Percentiles rank a stretch among this genome's conserved stretches.
Conservation (phyloP, 1,140 invertebrate species). For the Drosophila aff. region DNA sequence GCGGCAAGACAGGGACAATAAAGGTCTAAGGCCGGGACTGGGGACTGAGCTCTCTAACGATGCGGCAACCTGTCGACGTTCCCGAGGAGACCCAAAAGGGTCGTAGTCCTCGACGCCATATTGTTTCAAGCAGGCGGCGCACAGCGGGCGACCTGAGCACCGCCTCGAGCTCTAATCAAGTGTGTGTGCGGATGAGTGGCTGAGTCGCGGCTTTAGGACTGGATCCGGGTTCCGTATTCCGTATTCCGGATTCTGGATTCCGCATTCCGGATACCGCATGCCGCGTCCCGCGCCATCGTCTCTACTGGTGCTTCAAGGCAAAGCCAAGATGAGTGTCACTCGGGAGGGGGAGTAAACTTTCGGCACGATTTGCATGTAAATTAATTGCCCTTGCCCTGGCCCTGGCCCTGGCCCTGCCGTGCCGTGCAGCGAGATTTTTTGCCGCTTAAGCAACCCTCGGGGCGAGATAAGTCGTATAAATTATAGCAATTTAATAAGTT, state of each 20-base stretch:
- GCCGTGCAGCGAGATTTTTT: constrained; percentile 61
- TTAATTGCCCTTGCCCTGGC: constrained; percentile 79
- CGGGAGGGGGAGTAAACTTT: constrained; percentile 56
- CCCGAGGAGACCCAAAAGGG: constrained; percentile 68
- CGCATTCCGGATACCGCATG: not conserved
- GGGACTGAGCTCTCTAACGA: constrained; percentile 58
- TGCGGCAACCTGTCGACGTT: constrained; percentile 78
- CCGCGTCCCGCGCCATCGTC: not conserved
- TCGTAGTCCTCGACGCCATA: constrained; percentile 67
- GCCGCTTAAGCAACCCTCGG: constrained; percentile 68
- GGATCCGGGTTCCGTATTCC: constrained; percentile 10
- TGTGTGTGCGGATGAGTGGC: constrained; percentile 49
- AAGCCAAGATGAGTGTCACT: constrained; percentile 35
- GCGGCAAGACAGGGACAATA: constrained; percentile 41
- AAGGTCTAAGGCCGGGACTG: constrained; percentile 40
- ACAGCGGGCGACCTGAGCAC: constrained; percentile 58
- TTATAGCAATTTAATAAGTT: constrained; percentile 85
- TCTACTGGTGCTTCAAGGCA: constrained; percentile 12
- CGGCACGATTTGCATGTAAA: constrained; percentile 84
- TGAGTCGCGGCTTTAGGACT: constrained; percentile 14
- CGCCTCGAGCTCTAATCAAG: constrained; percentile 68
- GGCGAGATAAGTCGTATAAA: constrained; percentile 84
- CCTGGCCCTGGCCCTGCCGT: constrained; percentile 28
- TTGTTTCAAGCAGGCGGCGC: constrained; percentile 77
- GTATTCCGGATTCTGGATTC: not conserved